Percentiles rank a stretch among this genome's conserved stretches.
Evolutionary conservation across 2,888 invertebrate genomes (phyloP).

Genomic region (Xestia c-nigrum): DNA sequence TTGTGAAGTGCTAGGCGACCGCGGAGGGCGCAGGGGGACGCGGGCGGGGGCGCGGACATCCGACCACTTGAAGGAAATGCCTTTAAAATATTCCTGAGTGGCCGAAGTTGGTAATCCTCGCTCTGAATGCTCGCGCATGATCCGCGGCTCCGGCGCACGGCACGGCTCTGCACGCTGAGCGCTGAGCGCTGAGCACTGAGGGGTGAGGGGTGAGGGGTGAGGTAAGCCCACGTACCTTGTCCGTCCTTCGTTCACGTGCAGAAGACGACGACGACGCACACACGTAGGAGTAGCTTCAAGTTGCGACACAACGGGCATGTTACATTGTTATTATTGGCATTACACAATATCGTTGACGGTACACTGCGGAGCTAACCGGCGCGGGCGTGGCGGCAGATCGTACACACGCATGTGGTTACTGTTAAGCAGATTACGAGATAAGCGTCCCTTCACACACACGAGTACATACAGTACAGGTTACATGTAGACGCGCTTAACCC

Average conservation of each 20-base stretch:
- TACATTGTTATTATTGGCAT: not conserved
- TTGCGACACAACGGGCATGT: too few species aligned
- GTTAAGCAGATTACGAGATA: conserved; percentile 19
- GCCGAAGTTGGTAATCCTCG: conserved; percentile 16
- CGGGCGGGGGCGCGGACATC: not conserved
- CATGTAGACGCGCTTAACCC: conserved; percentile 3
- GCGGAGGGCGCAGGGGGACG: not conserved
- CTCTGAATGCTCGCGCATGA: conserved; percentile 17
- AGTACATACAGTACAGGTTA: not conserved
- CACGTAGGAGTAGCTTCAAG: not conserved
- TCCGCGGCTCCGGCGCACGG: not conserved
- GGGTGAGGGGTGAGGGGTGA: too few species aligned
- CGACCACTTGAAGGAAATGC: conserved; percentile 16
- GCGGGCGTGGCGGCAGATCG: too few species aligned
- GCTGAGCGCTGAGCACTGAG: too few species aligned
- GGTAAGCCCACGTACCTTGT: too few species aligned
- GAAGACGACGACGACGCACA: not conserved
- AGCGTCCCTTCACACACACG: not conserved
- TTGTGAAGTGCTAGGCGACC: not conserved
- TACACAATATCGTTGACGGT: not conserved
- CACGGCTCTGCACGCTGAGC: not conserved
- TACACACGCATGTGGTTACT: not conserved
- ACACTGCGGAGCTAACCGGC: not conserved
- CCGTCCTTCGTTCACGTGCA: not conserved
- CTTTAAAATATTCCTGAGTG: conserved; percentile 26